Conservation (phyloP, 2,113 vertebrate genomes). For the Cheirogaleus medius region DNA sequence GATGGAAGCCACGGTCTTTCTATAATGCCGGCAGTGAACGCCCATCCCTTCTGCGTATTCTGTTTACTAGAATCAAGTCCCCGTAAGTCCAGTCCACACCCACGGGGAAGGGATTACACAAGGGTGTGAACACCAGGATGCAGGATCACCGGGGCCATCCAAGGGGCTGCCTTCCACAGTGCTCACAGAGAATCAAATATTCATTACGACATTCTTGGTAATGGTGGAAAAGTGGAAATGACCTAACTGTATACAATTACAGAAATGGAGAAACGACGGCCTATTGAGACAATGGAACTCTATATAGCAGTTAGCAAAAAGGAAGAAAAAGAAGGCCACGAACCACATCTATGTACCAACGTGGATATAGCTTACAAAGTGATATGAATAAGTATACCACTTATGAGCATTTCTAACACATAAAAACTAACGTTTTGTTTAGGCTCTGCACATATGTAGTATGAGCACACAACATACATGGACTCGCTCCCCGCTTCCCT, state of each 20-base stretch:
- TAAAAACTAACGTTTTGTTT: background rate
- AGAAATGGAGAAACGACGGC: background rate
- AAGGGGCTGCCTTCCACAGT: background rate
- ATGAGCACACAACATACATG: rapidly evolving
- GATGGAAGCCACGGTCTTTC: background rate
- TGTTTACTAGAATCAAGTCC: background rate
- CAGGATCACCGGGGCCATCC: background rate
- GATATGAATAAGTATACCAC: background rate
- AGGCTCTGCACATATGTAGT: rapidly evolving
- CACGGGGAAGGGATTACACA: background rate
- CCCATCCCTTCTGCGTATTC: background rate
- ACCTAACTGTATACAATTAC: background rate
- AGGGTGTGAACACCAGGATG: background rate
- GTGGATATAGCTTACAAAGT: background rate
- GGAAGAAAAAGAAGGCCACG: background rate
- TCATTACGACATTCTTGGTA: rapidly evolving
- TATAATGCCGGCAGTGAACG: background rate
- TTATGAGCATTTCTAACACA: background rate
- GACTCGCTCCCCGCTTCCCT: too few relatives aligned
- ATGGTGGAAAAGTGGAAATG: background rate
- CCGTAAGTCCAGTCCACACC: background rate
- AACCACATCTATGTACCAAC: rapidly evolving
- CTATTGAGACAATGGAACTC: background rate
- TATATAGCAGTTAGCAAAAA: background rate
- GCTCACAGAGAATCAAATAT: background rate